Evolutionary conservation across 2,797 vertebrate genomes (phyloP).

Genomic region (Sebastes minor): DNA sequence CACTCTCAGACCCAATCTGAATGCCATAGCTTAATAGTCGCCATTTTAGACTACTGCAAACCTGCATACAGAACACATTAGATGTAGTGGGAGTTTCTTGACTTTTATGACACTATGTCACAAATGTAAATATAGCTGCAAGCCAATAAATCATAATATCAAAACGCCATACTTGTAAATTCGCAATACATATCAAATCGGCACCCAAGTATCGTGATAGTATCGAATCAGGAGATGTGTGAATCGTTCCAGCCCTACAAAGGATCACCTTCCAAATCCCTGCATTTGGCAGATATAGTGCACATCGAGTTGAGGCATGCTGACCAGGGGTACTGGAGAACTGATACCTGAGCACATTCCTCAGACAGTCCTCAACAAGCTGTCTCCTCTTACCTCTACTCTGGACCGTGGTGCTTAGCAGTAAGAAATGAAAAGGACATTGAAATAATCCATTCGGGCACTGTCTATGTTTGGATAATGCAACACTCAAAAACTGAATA

Average conservation of each 20-base stretch:
- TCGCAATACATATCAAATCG: no score
- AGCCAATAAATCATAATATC: no score
- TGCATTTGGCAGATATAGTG: neutral
- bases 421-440: neutral
- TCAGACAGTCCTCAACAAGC: slow-evolving; percentile 56
- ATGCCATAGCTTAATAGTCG: neutral
- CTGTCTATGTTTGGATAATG: neutral
- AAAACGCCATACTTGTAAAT: no score
- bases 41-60: slow-evolving; percentile 9
- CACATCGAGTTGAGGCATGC: slow-evolving; percentile 30
- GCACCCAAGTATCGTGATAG: no score
- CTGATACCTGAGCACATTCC: slow-evolving; percentile 56
- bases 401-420: neutral
- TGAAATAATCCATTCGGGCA: neutral
- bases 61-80: neutral
- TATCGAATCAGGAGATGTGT: no score
- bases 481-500: neutral
- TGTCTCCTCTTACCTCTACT: neutral
- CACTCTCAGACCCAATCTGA: slow-evolving; percentile 23
- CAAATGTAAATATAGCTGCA: no score
- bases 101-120: neutral
- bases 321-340: slow-evolving; percentile 1
- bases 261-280: neutral
- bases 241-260: no score
- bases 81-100: neutral